Evolutionary conservation across 2,888 invertebrate species (phyloP), one percentile per base, ranked within the genome.

Genomic region (Bimastos eiseni): DNA sequence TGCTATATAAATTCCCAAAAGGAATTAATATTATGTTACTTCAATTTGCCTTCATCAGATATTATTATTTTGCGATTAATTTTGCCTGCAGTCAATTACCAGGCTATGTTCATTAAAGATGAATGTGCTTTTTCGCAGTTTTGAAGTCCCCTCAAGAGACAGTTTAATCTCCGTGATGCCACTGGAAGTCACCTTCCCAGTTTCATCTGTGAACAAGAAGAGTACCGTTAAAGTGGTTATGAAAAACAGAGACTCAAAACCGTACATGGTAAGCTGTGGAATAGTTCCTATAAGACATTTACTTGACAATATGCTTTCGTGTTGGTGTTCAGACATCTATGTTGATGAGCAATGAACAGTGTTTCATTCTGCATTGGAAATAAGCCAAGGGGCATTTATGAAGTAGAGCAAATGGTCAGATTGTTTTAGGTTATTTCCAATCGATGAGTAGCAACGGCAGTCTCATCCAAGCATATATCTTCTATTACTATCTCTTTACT

Each of bases 11-110:
- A 17, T 49, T 49, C 21, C 4, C n/a, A n/a, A n/a, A n/a, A n/a
- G n/a, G n/a, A n/a, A n/a, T n/a, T n/a, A 49, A 4, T 70, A 49
- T 49, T 44, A 44, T 44, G 17, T 19, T 44, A 4, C 49, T 49
- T 24, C 49, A 49, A 1, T 49, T 49, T 49, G 3, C 49, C 49
- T 19, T 49, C 3, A 1, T 49, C 3, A 3, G 21, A 49, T 17
- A 49, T 24, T 41, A 41, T 49, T 49, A 49, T 49, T 44, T 49
- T 49, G 49, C 24, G 49, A 49, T 49, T 49, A 49, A 1, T 49
- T 49, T 49, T 49, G 49, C 49, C 49, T 70, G n/a, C n/a, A 70
- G 70, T 70, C n/a, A n/a, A 70, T 70, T 70, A 49, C 49, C 84
- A 84, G 33, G 21, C 84, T 34, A 33, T 15, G 19, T 34, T 36